Base-by-base conservation (phyloP, 2,888 invertebrate species). In the Nineta flava region DNA sequence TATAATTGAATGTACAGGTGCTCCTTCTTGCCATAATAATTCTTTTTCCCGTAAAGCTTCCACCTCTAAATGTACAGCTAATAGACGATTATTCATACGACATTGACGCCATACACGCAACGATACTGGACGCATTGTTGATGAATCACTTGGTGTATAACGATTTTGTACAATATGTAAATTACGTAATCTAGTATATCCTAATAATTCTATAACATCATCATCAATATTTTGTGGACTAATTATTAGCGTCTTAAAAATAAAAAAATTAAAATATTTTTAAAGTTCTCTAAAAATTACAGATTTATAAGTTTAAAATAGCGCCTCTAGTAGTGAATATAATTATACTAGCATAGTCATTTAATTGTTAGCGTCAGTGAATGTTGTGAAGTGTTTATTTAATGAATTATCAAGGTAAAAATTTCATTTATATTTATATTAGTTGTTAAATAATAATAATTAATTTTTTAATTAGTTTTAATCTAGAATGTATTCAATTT, bases 201-300 rank as follows among this genome's bases (percentile, higher is more conserved):
- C 78, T 41, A 87, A 61, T 44, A 85, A 65, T 53, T 79, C 71
- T 16, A 87, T 61, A 1, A 83, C 71, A 60, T 86, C 84, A 53
- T 83, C 81, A 43, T 82, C 79, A 46, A 88, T 67, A 64, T 83
- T 86, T 66, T 86, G 83, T 3, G 83, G 83, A 55, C 81, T 79
- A 50, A 82, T 74, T 5, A 75, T 71, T 47, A 82, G 62, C 53
- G 75, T 70, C 81, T 81, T 57, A 48, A 58, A 53, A 48, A 52
- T 19, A 40, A 17, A 44, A 26, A 44, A 44, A 16, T 43, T 43
- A 43, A 16, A 43, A 16, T 15, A 32, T 19, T 21, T 31, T 35
- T n/a, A 13, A 17, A 21, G 19, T 6, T n/a, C 31, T n/a, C n/a
- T n/a, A n/a, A n/a, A n/a, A n/a, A n/a, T n/a, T n/a, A n/a, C n/a